Base-by-base conservation (phyloP, 2,888 invertebrate species). In the Zootermopsis nevadensis region DNA sequence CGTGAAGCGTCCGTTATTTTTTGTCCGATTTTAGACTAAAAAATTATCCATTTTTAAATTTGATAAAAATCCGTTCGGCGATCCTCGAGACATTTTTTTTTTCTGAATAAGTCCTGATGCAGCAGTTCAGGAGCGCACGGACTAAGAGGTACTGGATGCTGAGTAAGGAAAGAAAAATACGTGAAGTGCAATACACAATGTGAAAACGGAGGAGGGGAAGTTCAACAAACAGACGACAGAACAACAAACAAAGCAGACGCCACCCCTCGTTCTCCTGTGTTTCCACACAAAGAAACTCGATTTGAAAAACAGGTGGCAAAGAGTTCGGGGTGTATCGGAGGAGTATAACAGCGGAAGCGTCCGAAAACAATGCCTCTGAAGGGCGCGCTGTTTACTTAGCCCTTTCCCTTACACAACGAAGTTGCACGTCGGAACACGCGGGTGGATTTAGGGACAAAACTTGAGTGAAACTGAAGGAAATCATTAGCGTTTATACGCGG, bases 281-380 rank as follows among this genome's bases (percentile, higher is more conserved):
- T 66, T 10, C 69, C 6, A 22, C 69, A 69, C 69, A 33, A 69
- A 69, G 69, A 33, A 69, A 33, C 33, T 69, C 69, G 33, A 69
- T 69, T 69, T 69, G 31, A 69, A 69, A 69, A 69, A 22, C 69
- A 69, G 69, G 69, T 69, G 69, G 22, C 33, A 60, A 38, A 60
- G 60, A n/a, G 60, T 60, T n/a, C 15, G 60, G 27, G 27, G 60
- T 27, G 60, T 48, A 19, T 24, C 24, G 60, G 15, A 60, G 60
- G 60, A 24, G 1, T 60, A 60, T 6, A 60, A 27, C 27, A 60
- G 27, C n/a, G 60, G 27, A 6, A 27, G n/a, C 55, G 22, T 22
- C 6, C 6, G 19, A 55, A 19, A 60, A 60, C 60, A 60, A 60
- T 60, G 12, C 3, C 12, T 24, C 10, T 60, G 27, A 12, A 27